Base-by-base conservation (phyloP, 1,140 invertebrate species). In the Diorhabda elongata region DNA sequence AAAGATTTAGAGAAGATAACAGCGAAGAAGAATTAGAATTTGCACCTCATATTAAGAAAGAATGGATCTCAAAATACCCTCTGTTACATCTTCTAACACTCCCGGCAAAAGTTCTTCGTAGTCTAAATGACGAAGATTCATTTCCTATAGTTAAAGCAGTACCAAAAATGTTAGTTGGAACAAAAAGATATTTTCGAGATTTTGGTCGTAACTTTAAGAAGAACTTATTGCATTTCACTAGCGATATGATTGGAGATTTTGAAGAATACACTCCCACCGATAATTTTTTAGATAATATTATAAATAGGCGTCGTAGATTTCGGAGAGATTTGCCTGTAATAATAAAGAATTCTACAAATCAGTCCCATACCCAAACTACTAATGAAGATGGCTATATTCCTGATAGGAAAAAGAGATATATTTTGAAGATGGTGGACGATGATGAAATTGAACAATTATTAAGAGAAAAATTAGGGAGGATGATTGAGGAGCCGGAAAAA, bases 241-340 rank as follows among this genome's bases (percentile, higher is more conserved):
- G 75, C 64, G 68, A 76, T 45, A 42, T 74, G 8, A 71, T 74
- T 3, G 75, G 75, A 6, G 73, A 76, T 61, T 74, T 74, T 64
- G 72, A 74, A 56, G 42, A 74, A 44, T 9, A 43, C 6, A 9
- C 57, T 2, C 67, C 64, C 7, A 62, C 8, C 42, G n/a, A 52
- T 42, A 7, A 56, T 59, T 11, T 63, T 62, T 66, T 64, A 45
- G 58, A 44, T 8, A n/a, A 9, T 5, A 58, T 47, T 43, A 6
- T 59, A 5, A 42, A 59, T 45, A 58, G 3, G 2, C 42, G 5
- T 4, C 58, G 47, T 52, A 68, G 68, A 44, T 67, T 63, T 52
- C 61, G 44, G 57, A 61, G 71, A 65, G 69, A 58, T 62, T 3
- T 65, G 6, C 42, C 4, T 44, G 58, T 52, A 2, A 3, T 45